These are phyloP conservation scores for Sympetrum striolatum DNA, from an alignment of 2,888 invertebrate species.

Conservation along the genomic window DNA sequence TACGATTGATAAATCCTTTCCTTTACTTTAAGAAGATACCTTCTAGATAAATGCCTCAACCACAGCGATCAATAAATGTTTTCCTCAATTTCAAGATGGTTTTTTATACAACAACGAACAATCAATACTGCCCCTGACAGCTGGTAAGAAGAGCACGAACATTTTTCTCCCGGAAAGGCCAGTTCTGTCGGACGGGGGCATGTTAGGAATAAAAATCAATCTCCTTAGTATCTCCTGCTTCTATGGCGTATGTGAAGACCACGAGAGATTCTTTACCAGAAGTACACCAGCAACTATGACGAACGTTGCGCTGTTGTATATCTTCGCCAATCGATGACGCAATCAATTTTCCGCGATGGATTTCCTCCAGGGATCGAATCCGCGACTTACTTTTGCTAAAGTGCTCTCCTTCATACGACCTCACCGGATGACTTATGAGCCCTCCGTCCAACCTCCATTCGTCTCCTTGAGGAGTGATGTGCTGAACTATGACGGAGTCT, in stretches of 20 bases:
- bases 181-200: too few relatives aligned
- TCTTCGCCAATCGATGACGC: neutral
- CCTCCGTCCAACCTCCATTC: neutral
- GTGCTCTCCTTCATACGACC: neutral
- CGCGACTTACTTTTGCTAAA: neutral
- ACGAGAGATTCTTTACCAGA: neutral
- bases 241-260: neutral
- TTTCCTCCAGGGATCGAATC: neutral
- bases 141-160: too few relatives aligned
- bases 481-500: too few relatives aligned
- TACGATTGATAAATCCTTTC: too few relatives aligned
- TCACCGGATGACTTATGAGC: neutral
- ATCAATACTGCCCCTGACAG: too few relatives aligned
- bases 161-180: too few relatives aligned
- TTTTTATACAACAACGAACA: too few relatives aligned
- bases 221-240: neutral
- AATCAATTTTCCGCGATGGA: neutral
- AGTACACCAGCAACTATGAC: neutral
- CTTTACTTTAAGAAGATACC: too few relatives aligned
- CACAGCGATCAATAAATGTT: too few relatives aligned
- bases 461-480: neutral
- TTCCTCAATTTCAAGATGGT: too few relatives aligned
- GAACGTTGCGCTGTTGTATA: neutral
- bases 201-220: neutral
- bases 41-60: too few relatives aligned